Percentiles rank a stretch among this genome's conserved stretches.
Conservation (phyloP, 2,113 vertebrate species). For the Entomyzon cyanotis region DNA sequence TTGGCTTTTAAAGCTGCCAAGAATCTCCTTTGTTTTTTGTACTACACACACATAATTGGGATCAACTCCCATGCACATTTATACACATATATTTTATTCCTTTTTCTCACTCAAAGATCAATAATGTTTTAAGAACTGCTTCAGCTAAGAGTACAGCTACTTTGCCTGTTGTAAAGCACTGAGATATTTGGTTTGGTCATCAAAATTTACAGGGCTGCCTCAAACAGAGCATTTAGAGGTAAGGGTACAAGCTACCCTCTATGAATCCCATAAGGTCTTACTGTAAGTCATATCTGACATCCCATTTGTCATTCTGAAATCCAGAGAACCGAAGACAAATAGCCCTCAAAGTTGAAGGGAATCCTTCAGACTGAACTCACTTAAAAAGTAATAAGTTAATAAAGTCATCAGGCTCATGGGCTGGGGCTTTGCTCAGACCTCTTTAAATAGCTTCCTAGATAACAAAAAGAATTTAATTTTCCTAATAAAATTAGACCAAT, state of each 20-base stretch:
- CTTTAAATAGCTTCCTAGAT: constrained; percentile 64
- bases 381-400: constrained; percentile 64
- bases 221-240: not conserved
- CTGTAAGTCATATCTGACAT: constrained; percentile 21
- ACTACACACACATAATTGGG: not conserved
- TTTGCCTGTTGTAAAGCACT: not conserved
- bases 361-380: constrained; percentile 42
- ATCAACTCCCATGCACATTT: not conserved
- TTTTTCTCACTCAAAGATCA: not conserved
- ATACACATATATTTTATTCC: not conserved
- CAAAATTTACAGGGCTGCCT: not conserved
- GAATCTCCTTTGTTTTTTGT: not conserved
- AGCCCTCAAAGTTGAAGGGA: constrained; percentile 19
- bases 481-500: constrained; percentile 69
- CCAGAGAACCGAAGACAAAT: constrained; percentile 43
- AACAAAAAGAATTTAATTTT: constrained; percentile 71
- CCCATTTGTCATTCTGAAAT: constrained; percentile 37
- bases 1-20: not conserved
- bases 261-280: not conserved
- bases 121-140: not conserved
- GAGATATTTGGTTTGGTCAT: not conserved
- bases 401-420: constrained; percentile 40
- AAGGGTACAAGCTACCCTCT: not conserved
- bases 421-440: constrained; percentile 37
- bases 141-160: not conserved